Conservation (phyloP, 2,113 vertebrate genomes). For the Limnothrissa miodon region DNA sequence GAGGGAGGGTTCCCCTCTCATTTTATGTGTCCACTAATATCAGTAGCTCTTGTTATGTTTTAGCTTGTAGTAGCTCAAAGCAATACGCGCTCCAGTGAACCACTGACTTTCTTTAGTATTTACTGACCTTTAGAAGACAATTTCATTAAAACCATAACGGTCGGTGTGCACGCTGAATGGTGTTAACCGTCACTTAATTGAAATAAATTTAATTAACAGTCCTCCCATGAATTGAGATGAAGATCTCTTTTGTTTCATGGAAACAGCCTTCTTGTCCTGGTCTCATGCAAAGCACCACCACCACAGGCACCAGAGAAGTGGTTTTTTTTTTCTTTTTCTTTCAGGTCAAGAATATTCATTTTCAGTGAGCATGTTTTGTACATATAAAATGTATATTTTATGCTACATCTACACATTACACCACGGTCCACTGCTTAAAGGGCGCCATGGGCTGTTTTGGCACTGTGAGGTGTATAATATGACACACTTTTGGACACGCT, state of each 20-base stretch:
- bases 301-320: background rate
- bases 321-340: background rate
- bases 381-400: conserved; percentile 6
- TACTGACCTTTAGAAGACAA: conserved; percentile 19
- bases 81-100: background rate
- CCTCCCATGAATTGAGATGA: conserved; percentile 14
- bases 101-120: conserved; percentile 14
- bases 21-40: background rate
- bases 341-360: conserved; percentile 4
- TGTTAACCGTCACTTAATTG: conserved; percentile 18
- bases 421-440: background rate
- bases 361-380: conserved; percentile 1
- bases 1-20: background rate
- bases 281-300: background rate
- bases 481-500: conserved; percentile 1
- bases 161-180: background rate
- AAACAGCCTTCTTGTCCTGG: background rate
- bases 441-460: background rate
- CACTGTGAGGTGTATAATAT: background rate
- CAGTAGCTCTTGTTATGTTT: conserved; percentile 11
- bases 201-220: conserved; percentile 16
- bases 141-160: conserved; percentile 19
- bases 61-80: background rate
- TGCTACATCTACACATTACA: conserved; percentile 3
- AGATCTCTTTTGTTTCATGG: conserved; percentile 14